phyloP scores from a whole-genome alignment of 2,888 invertebrate species.

The Caenorhabditis plicata region DNA sequence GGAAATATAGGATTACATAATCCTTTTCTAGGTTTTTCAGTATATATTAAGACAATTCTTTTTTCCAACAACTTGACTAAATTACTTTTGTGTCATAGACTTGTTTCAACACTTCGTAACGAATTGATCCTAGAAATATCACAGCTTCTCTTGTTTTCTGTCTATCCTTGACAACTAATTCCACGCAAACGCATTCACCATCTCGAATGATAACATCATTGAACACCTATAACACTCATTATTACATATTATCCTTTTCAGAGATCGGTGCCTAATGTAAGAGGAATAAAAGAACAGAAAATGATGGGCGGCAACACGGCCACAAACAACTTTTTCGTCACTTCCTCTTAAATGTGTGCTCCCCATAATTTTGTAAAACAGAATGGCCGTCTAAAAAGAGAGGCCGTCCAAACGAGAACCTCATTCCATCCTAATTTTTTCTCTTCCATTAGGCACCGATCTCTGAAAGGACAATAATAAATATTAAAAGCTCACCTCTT shows the following conservation, averaged over 20 bases:
- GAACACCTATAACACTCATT: slow-evolving; percentile 81
- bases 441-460: not conserved
- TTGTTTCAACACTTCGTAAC: slow-evolving; percentile 93
- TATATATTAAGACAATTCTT: not conserved
- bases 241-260: too few relatives aligned
- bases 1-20: too few relatives aligned
- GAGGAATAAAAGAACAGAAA: too few relatives aligned
- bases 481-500: slow-evolving; percentile 82
- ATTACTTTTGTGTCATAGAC: slow-evolving; percentile 46
- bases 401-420: too few relatives aligned
- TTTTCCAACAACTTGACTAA: too few relatives aligned
- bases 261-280: too few relatives aligned
- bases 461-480: too few relatives aligned
- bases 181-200: slow-evolving; percentile 98
- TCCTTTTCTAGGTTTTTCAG: too few relatives aligned
- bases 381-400: not conserved
- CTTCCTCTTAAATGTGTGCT: slow-evolving; percentile 1
- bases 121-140: slow-evolving; percentile 92
- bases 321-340: too few relatives aligned
- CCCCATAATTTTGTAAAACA: not conserved
- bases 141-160: slow-evolving; percentile 76
- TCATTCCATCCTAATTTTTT: too few relatives aligned
- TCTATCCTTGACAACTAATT: slow-evolving; percentile 86
- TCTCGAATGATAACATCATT: slow-evolving; percentile 94
- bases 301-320: too few relatives aligned